A percentile compares a stretch with the other conserved stretches of the same genome.
These are phyloP conservation scores for Drosophila pegasa DNA, from an alignment of 2,888 invertebrate species.

Conservation along the genomic window DNA sequence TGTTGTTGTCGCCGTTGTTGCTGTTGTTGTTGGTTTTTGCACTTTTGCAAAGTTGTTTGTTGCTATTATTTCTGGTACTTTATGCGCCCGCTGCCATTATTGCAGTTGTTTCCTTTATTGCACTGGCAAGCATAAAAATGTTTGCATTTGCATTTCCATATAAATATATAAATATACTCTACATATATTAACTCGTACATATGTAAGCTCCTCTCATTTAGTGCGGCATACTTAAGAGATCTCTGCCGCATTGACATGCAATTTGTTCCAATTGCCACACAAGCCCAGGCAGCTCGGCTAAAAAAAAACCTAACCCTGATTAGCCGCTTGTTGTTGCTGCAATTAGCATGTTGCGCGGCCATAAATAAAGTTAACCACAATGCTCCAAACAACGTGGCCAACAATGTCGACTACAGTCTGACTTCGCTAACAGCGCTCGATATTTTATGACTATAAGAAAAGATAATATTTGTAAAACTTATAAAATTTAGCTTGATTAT, in stretches of 20 bases:
- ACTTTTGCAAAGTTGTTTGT: constrained; percentile 73
- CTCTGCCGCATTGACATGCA: constrained; percentile 63
- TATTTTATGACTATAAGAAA: too few species aligned
- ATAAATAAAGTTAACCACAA: constrained; percentile 75
- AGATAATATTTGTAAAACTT: not conserved
- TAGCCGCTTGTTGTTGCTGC: constrained; percentile 60
- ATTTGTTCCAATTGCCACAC: constrained; percentile 63
- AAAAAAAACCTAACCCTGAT: constrained; percentile 59
- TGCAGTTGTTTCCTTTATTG: constrained; percentile 77
- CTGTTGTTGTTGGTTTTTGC: constrained; percentile 63
- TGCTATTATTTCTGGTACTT: constrained; percentile 74
- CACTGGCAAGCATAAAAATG: constrained; percentile 56
- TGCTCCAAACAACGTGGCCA: constrained; percentile 60
- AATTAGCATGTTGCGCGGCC: constrained; percentile 71
- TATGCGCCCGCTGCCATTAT: constrained; percentile 71
- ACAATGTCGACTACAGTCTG: constrained; percentile 38
- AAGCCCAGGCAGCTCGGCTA: constrained; percentile 16
- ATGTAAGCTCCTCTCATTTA: constrained; percentile 42
- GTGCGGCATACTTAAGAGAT: constrained; percentile 55
- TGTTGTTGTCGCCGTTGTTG: constrained; percentile 25
- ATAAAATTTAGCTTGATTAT: not conserved
- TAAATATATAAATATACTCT: constrained; percentile 28
- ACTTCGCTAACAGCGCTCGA: constrained; percentile 6
- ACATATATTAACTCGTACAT: constrained; percentile 3
- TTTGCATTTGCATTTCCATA: constrained; percentile 49